Evolutionary conservation across 2,113 vertebrate genomes (phyloP), one percentile per base, ranked within the genome.

Genomic region (Polypterus bichir): DNA sequence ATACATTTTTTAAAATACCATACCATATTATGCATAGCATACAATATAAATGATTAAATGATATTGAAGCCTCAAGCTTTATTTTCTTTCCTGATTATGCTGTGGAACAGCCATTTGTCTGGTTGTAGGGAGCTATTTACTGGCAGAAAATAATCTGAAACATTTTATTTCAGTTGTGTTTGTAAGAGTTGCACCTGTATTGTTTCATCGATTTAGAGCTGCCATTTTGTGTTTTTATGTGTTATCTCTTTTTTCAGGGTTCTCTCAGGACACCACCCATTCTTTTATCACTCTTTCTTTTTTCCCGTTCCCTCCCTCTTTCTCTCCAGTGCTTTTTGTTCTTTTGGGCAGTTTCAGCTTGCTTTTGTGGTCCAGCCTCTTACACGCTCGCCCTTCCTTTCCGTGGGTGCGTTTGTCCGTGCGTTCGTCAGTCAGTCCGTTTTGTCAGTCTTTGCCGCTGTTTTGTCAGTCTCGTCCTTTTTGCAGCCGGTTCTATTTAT

Each of bases 201-300:
- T 76, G 72, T 73, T 76, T 73, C 75, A 61, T 69, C 53, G 73
- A 68, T 70, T 76, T 77, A 77, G 79, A 72, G 70, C 73, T 54
- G 49, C 47, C 54, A 57, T 63, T 63, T 73, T 76, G 70, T 77
- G 67, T 73, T 69, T 79, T 75, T 79, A 61, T 75, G 79, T 73
- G 3, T 57, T 81, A 82, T 82, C 73, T 80, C 78, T 90, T 82
- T 85, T 89, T 87, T 78, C 81, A 86, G 86, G 88, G 78, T 83
- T 81, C 87, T 79, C 83, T 82, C 86, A 85, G 83, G 90, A 88
- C 80, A 78, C 71, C 79, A 86, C 89, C 78, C 86, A 85, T 77
- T 84, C 76, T 82, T 58, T 68, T 77, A 66, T 62, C 63, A 59
- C 61, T 65, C 66, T 65, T 73, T 73, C 71, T 76, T 83, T 70